Conservation (phyloP, 2,797 vertebrate genomes). For the Picus viridis region DNA sequence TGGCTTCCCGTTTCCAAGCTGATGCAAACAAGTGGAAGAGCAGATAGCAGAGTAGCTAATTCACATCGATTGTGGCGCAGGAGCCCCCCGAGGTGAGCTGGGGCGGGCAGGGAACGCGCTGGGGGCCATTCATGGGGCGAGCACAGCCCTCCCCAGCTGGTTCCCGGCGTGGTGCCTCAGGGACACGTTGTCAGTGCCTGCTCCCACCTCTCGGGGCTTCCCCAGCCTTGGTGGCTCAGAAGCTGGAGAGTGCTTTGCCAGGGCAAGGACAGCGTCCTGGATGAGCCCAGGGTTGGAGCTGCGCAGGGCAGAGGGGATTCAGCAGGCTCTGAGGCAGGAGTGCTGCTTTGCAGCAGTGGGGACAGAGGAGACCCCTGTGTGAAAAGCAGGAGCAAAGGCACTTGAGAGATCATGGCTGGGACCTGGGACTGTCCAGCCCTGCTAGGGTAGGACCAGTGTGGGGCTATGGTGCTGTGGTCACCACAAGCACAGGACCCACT, state of each 20-base stretch:
- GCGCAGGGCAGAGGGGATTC: neutral
- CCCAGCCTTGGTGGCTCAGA: neutral
- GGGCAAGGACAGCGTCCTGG: neutral
- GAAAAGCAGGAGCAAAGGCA: neutral
- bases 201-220: neutral
- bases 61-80: neutral
- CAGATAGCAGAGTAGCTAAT: neutral
- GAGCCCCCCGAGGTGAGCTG: neutral
- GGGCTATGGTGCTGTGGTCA: neutral
- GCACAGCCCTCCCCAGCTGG: accelerated
- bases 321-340: neutral
- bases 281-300: neutral
- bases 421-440: neutral
- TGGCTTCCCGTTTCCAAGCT: conserved; percentile 12
- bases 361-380: neutral
- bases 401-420: neutral
- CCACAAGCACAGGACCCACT: accelerated
- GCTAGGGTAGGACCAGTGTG: accelerated
- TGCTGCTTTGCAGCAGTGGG: accelerated
- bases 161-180: neutral
- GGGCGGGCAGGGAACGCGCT: neutral
- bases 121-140: neutral
- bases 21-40: conserved; percentile 34
- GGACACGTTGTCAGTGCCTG: neutral
- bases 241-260: neutral